Base-by-base conservation (phyloP, 2,888 invertebrate genomes). In the Mystacides longicornis region DNA sequence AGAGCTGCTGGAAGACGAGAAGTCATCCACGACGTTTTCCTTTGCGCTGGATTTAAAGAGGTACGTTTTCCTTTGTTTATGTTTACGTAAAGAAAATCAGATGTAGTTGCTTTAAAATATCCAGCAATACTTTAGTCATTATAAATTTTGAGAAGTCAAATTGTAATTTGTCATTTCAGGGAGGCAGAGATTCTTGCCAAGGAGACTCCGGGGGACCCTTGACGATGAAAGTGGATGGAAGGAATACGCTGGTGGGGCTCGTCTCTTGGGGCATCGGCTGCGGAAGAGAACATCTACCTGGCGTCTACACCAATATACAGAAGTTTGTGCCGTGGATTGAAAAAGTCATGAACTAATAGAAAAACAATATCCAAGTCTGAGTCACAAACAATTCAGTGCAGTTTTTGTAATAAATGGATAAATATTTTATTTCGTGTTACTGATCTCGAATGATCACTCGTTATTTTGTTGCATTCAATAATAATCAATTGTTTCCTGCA, bases 261-360 rank as follows among this genome's bases (percentile, higher is more conserved):
- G 93, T 90, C 0, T 92, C 92, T 0, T 93, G 93, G 93, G 92
- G 92, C 57, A 93, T 93, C 63, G 92, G 92, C 55, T 93, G 93
- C 65, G 93, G 93, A 0, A 77, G 93, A 1, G 92, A 93, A 65
- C 92, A 93, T 65, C 71, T 93, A 5, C 93, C 93, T 0, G 93
- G 93, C 1, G 93, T 93, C 3, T 93, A 93, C 67, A 93, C 93
- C 1, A 93, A 93, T 65, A 91, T 93, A 67, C 92, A 93, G 68
- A 89, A 89, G 69, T 93, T 93, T 68, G 90, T 92, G 62, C 91
- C 92, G 19, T 93, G 93, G 93, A 86, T 93, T 51, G 89, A 90
- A 65, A 89, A 90, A 73, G 85, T 91, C 23, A 82, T 91, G 74
- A 57, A 57, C 23, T 57, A 48, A 56, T 18, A n/a, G n/a, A n/a